These are phyloP conservation scores for Pristionchus exspectatus DNA, from an alignment of 2,888 invertebrate species.

Conservation along the genomic window DNA sequence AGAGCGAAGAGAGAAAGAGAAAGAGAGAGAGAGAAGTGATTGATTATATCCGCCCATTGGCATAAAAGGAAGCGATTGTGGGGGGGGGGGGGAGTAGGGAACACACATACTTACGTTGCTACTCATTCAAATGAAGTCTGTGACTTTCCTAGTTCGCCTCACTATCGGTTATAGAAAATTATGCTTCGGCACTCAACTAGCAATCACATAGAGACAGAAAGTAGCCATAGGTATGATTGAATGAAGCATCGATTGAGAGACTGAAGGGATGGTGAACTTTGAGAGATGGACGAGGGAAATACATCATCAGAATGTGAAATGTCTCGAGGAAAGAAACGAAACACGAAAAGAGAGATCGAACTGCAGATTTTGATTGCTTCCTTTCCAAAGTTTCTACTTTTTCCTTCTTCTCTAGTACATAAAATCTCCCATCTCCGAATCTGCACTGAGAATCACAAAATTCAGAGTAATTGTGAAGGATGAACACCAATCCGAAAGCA, in stretches of 20 bases:
- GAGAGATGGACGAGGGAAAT: background rate
- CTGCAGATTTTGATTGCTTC: constrained; percentile 40
- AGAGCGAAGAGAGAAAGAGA: constrained; percentile 16
- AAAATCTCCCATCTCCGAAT: background rate
- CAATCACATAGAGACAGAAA: too few relatives aligned
- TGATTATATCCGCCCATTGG: constrained; percentile 30
- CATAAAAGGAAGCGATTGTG: background rate
- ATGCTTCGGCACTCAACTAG: too few relatives aligned
- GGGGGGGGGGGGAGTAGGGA: background rate
- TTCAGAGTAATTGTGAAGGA: too few relatives aligned
- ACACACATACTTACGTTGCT: background rate
- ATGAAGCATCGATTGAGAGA: background rate
- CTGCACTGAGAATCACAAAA: background rate
- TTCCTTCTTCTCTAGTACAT: background rate
- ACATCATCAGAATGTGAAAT: constrained; percentile 29
- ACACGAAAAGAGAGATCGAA: background rate
- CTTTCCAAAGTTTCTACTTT: constrained; percentile 16
- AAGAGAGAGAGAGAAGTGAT: background rate
- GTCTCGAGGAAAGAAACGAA: constrained; percentile 1
- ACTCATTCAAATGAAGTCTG: background rate
- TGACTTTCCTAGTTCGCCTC: background rate
- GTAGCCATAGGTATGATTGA: too few relatives aligned
- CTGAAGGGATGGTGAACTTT: constrained; percentile 9
- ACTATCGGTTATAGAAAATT: too few relatives aligned
- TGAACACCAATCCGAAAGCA: background rate